Percentiles rank a stretch among this genome's conserved stretches.
phyloP scores from a whole-genome alignment of 2,888 invertebrate species.

The Muschampia plurimacula region DNA sequence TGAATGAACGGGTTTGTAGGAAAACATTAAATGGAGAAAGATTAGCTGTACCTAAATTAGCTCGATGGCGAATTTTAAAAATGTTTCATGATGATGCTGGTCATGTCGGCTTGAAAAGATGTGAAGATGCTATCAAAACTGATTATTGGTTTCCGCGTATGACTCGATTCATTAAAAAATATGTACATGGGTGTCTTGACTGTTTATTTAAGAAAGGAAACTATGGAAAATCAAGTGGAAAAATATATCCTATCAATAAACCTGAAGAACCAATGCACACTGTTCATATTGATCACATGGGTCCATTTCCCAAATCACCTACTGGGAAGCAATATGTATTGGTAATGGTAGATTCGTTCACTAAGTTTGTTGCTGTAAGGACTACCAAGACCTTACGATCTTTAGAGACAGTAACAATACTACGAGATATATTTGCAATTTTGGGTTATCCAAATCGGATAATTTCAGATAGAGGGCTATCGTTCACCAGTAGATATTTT shows the following conservation, averaged over 20 bases:
- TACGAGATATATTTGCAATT: neutral
- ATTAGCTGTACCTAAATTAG: neutral
- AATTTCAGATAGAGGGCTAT: neutral
- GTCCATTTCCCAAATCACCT: neutral
- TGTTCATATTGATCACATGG: neutral
- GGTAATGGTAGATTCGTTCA: neutral
- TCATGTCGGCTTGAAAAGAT: neutral
- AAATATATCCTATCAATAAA: neutral
- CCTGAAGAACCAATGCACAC: neutral
- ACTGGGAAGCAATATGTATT: neutral
- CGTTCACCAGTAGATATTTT: neutral
- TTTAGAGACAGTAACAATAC: neutral
- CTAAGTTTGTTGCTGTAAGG: neutral
- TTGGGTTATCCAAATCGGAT: neutral
- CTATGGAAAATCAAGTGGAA: neutral
- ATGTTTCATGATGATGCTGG: neutral
- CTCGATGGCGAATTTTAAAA: neutral
- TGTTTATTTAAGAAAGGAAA: neutral
- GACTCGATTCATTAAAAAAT: neutral
- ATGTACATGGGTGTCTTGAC: neutral
- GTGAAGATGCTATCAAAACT: neutral
- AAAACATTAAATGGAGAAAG: neutral
- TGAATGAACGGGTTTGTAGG: neutral
- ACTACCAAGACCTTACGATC: neutral
- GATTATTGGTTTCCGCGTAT: neutral